Evolutionary conservation across 2,797 vertebrate species (phyloP).

Genomic region (Psittacula echo): DNA sequence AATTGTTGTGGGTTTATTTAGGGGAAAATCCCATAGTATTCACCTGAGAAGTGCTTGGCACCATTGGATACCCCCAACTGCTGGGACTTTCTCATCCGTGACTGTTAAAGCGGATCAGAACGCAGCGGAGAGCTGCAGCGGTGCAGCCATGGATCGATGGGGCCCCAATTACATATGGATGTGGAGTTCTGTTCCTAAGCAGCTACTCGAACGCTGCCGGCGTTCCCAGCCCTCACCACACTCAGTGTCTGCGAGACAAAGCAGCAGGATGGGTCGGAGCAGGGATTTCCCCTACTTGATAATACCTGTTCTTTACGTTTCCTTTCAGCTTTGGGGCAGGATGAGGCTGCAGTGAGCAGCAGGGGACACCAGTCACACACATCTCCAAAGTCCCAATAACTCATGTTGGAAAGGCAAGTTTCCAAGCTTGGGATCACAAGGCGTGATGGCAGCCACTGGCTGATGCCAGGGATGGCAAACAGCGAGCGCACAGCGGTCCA

Average conservation of each 20-base stretch:
- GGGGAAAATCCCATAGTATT: not conserved
- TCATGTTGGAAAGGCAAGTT: not conserved
- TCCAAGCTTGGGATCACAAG: not conserved
- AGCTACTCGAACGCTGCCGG: slow-evolving; percentile 21
- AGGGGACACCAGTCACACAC: not conserved
- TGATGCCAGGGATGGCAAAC: fast-evolving
- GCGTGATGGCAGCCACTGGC: not conserved
- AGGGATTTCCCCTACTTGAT: not conserved
- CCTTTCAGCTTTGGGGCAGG: not conserved
- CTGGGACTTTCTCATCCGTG: not conserved
- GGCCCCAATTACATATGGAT: slow-evolving; percentile 72
- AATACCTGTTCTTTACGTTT: not conserved
- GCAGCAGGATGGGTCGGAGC: fast-evolving
- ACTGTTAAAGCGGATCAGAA: not conserved
- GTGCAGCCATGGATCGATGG: slow-evolving; percentile 53
- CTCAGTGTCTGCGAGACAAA: not conserved
- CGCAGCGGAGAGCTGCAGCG: not conserved
- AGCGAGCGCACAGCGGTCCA: fast-evolving
- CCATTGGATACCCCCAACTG: not conserved
- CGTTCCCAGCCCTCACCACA: not conserved
- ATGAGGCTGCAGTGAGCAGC: not conserved
- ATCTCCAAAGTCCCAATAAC: not conserved
- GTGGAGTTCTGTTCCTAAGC: not conserved
- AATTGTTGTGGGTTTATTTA: not conserved
- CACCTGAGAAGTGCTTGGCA: not conserved